Evolutionary conservation across 2,797 vertebrate genomes (phyloP), one percentile per base, ranked within the genome.

Genomic region (Pteronotus mesoamericanus): DNA sequence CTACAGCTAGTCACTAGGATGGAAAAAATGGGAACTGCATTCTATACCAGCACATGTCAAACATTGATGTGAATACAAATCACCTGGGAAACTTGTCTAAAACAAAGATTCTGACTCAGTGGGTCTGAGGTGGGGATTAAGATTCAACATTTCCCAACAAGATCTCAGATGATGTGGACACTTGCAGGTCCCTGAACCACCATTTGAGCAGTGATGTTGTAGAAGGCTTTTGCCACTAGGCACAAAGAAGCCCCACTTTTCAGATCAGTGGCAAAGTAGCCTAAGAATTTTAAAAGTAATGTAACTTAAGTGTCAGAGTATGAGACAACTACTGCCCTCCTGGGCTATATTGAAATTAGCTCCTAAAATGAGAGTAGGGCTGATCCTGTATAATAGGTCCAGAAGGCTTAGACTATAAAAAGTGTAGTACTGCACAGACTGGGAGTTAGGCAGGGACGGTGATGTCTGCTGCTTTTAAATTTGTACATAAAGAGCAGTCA

Each of bases 391-490:
- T 1, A 1, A 4, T 16, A 44, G 59, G 8, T 26, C 29, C 48
- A 26, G 12, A 6, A 80, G 61, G 11, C 48, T 89, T 26, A 85
- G 42, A 34, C 22, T 55, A 2, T 5, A 0, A 44, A 80, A 90
- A 51, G 7, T 26, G 29, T 19, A 88, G 46, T 37, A 78, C 10
- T 12, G 15, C 24, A 77, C 64, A 72, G 29, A n/a, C 42, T 85
- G 6, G 26, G 9, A 39, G 55, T 75, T 1, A 37, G 5, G 7
- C 26, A 72, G 59, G 46, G 51, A 66, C 18, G 59, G 78, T 59
- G 55, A 48, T 51, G 89, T 78, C 82, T 55, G 51, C 68, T 86
- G 91, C n/a, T 95, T 94, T 86, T 91, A 69, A 95, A 95, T 93
- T 59, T 89, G 42, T 57, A 88, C 68, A 61, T 88, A 37, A 69